phyloP scores from a whole-genome alignment of 2,113 vertebrate genomes.

The Baryphthengus martii region DNA sequence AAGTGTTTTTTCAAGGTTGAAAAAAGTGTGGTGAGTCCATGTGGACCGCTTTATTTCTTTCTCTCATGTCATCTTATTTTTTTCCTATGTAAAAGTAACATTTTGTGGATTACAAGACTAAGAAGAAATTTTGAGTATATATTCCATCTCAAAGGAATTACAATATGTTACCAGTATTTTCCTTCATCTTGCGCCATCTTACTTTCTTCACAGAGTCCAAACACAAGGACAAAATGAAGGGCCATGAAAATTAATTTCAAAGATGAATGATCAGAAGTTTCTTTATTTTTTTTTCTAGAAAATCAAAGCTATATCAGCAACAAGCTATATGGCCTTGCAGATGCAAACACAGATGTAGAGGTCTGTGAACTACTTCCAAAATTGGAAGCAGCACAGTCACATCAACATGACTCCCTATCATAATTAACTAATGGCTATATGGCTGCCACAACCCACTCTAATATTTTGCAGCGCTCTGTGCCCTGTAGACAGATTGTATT shows the following conservation, averaged over 20 bases:
- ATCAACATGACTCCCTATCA: background rate
- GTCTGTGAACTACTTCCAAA: constrained; percentile 48
- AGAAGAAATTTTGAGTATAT: background rate
- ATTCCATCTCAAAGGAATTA: background rate
- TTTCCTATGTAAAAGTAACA: background rate
- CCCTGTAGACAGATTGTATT: background rate
- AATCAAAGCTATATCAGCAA: constrained; percentile 48
- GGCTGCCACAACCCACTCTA: background rate
- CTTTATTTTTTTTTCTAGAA: background rate
- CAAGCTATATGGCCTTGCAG: constrained; percentile 6
- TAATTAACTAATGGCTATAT: constrained; percentile 15
- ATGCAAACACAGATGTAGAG: constrained; percentile 46
- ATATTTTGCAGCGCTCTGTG: background rate
- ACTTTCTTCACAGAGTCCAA: background rate
- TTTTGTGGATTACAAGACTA: background rate
- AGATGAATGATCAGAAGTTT: constrained; percentile 40
- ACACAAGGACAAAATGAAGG: constrained; percentile 3
- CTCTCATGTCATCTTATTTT: background rate
- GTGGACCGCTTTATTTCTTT: background rate
- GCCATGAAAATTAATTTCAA: constrained; percentile 50
- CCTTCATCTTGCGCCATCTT: constrained; percentile 32
- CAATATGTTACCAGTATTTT: background rate
- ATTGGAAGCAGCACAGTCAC: constrained; percentile 20
- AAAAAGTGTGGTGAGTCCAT: background rate
- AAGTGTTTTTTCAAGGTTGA: background rate